Percentiles rank a stretch among this genome's conserved stretches.
Conservation (phyloP, 2,888 invertebrate species). For the Diarsia mendica region DNA sequence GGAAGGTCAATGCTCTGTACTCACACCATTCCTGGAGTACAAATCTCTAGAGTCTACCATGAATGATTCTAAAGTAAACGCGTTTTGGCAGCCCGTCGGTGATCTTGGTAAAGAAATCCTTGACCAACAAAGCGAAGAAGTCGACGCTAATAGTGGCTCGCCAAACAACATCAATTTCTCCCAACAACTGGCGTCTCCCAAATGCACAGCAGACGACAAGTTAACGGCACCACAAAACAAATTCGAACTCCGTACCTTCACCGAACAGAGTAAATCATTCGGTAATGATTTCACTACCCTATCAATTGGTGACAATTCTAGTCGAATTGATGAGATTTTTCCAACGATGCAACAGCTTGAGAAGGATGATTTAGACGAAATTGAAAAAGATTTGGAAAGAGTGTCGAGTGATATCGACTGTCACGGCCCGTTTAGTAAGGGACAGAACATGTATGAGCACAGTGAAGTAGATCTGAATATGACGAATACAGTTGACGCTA, state of each 20-base stretch:
- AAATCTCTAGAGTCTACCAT: constrained; percentile 83
- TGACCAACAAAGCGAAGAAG: constrained; percentile 83
- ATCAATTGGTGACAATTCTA: constrained; percentile 74
- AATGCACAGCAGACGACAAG: constrained; percentile 73
- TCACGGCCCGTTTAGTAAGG: constrained; percentile 67
- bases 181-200: constrained; percentile 75
- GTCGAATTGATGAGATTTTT: constrained; percentile 80
- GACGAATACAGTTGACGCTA: constrained; percentile 76
- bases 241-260: constrained; percentile 80
- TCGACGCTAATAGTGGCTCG: constrained; percentile 76
- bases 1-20: constrained; percentile 81
- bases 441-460: constrained; percentile 76
- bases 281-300: constrained; percentile 76
- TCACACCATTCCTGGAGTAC: constrained; percentile 85
- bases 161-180: constrained; percentile 76
- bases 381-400: constrained; percentile 76
- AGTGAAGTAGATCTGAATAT: constrained; percentile 83
- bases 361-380: constrained; percentile 82
- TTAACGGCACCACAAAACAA: constrained; percentile 72
- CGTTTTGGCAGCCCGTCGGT: constrained; percentile 71
- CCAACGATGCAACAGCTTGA: constrained; percentile 75
- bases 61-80: constrained; percentile 77
- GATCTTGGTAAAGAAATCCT: constrained; percentile 81
- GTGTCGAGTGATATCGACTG: constrained; percentile 68
- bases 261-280: constrained; percentile 81